phyloP scores from a whole-genome alignment of 2,888 invertebrate species.

The Pterobdella sp. region DNA sequence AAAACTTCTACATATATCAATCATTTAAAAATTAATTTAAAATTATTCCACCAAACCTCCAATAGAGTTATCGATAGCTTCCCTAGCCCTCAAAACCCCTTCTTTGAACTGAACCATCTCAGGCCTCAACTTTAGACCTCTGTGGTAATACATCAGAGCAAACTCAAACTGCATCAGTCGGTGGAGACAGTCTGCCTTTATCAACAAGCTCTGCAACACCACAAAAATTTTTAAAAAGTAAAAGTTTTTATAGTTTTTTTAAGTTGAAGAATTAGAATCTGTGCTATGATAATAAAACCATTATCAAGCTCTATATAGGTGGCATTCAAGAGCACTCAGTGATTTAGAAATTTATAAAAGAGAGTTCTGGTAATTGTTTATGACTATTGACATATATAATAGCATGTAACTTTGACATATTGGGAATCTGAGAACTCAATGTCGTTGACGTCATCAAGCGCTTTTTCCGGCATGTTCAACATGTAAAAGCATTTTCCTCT shows the following conservation, averaged over 20 bases:
- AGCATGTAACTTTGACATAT: constrained; percentile 44
- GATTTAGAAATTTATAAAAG: no score
- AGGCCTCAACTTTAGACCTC: constrained; percentile 73
- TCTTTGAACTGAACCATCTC: constrained; percentile 66
- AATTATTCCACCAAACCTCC: no score
- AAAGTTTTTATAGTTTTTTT: no score
- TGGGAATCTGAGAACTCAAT: constrained; percentile 58
- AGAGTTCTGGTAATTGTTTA: no score
- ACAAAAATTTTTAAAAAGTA: no score
- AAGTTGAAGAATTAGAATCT: no score
- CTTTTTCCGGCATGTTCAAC: constrained; percentile 73
- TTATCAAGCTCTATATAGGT: no score
- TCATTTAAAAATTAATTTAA: no score
- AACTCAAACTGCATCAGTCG: constrained; percentile 85
- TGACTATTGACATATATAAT: no score
- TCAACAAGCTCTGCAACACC: constrained; percentile 71
- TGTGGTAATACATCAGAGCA: constrained; percentile 80
- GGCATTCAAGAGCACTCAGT: no score
- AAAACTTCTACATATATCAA: no score
- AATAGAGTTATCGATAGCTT: constrained; percentile 85
- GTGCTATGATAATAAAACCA: no score
- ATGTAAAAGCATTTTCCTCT: constrained; percentile 80
- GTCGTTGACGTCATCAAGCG: constrained; percentile 73
- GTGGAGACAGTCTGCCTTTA: constrained; percentile 85
- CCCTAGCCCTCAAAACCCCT: constrained; percentile 83